Conservation (phyloP, 2,797 vertebrate genomes). For the Pygocentrus nattereri region DNA sequence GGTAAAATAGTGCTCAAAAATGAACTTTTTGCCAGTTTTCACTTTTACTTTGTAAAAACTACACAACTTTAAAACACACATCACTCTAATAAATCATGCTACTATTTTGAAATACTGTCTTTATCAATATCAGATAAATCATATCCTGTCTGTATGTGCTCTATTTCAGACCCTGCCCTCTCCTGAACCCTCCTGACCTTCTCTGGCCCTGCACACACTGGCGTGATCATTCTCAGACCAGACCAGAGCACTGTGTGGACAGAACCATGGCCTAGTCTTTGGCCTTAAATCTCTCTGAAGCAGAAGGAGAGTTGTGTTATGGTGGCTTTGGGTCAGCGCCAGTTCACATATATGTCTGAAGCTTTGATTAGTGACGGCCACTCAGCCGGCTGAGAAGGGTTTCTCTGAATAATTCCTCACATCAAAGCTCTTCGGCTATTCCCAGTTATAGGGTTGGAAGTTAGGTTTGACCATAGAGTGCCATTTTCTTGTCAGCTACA, state of each 20-base stretch:
- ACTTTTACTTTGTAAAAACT: background rate
- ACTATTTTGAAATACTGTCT: background rate
- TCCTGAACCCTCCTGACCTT: background rate
- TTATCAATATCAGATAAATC: no score
- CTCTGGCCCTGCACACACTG: background rate
- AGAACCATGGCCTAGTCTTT: background rate
- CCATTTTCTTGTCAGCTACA: no score
- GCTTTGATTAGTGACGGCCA: slow-evolving; percentile 11
- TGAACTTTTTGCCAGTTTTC: no score
- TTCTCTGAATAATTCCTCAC: background rate
- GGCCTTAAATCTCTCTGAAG: background rate
- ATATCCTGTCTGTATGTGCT: background rate
- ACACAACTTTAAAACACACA: background rate
- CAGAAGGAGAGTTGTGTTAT: background rate
- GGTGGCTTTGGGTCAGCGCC: background rate
- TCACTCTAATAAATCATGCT: background rate
- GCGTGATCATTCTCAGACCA: background rate
- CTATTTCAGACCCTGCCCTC: background rate
- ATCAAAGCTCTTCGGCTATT: background rate
- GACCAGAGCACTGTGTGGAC: background rate
- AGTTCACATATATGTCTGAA: background rate
- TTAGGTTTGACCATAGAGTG: background rate
- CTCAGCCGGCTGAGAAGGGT: background rate
- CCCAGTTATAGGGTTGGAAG: background rate
- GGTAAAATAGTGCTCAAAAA: no score